Percentiles rank a stretch among this genome's conserved stretches.
Evolutionary conservation across 37 sponge, comb jelly and placozoan genomes (phyloP).

Genomic region (Cliona cf. orientalis): DNA sequence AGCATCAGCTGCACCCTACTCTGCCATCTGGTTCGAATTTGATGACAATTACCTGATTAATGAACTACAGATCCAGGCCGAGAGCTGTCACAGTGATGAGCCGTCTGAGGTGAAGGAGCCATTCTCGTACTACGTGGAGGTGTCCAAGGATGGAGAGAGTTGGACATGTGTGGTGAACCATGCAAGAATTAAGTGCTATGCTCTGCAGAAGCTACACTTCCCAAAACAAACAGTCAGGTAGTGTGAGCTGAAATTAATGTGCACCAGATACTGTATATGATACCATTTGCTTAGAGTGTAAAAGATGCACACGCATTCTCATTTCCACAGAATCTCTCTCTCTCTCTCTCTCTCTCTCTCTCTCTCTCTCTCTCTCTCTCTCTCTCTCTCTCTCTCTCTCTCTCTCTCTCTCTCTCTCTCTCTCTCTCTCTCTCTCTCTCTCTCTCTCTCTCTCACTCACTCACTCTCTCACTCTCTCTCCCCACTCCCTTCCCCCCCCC

Average conservation of each 20-base stretch:
- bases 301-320: no score
- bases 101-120: background rate
- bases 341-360: no score
- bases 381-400: slow-evolving; percentile 3
- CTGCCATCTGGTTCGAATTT: slow-evolving; percentile 3
- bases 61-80: background rate
- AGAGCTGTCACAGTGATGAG: background rate
- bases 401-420: background rate
- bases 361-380: no score
- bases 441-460: background rate
- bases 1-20: no score
- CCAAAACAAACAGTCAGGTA: slow-evolving; percentile 3
- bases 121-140: slow-evolving; percentile 7
- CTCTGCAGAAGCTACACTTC: slow-evolving; percentile 1
- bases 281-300: background rate
- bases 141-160: background rate
- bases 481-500: no score
- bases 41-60: slow-evolving; percentile 6
- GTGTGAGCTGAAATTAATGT: background rate
- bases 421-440: background rate
- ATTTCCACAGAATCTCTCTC: no score
- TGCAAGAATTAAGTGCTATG: slow-evolving; percentile 14
- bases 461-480: background rate
- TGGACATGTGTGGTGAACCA: slow-evolving; percentile 8
- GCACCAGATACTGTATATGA: background rate